Percentiles rank a stretch among this genome's conserved stretches.
phyloP scores from a whole-genome alignment of 2,113 vertebrate genomes.

The Gracilinanus agilis region DNA sequence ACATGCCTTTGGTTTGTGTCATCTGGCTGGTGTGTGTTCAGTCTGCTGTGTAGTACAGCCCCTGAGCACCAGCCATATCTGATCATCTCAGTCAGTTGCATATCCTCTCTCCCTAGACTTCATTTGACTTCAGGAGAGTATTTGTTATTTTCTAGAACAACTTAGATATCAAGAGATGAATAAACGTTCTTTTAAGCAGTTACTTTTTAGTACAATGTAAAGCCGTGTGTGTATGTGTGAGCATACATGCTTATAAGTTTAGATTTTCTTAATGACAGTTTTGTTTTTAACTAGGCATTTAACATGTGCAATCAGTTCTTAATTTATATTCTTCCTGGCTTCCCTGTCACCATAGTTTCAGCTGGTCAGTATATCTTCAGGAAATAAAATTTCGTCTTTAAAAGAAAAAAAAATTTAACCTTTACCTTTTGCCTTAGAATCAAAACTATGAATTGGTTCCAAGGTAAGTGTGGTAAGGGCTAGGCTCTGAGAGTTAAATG shows the following conservation, averaged over 20 bases:
- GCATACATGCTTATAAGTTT: neutral
- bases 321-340: neutral
- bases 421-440: too few species aligned
- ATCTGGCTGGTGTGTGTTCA: neutral
- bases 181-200: neutral
- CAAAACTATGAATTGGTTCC: too few species aligned
- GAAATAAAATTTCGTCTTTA: neutral
- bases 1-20: neutral
- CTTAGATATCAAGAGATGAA: slow-evolving; percentile 2
- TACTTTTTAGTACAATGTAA: neutral
- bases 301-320: neutral
- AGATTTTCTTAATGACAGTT: neutral
- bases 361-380: neutral
- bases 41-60: neutral
- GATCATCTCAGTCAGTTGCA: neutral
- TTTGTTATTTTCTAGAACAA: slow-evolving; percentile 35
- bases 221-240: neutral
- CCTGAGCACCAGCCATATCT: neutral
- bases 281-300: neutral
- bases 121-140: neutral
- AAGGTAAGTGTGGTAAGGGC: too few species aligned
- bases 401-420: too few species aligned
- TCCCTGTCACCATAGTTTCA: neutral
- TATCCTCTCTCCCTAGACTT: slow-evolving; percentile 20
- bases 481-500: too few species aligned